Percentiles rank a stretch among this genome's conserved stretches.
Conservation (phyloP, 2,888 invertebrate genomes). For the Allolobophora icterica region DNA sequence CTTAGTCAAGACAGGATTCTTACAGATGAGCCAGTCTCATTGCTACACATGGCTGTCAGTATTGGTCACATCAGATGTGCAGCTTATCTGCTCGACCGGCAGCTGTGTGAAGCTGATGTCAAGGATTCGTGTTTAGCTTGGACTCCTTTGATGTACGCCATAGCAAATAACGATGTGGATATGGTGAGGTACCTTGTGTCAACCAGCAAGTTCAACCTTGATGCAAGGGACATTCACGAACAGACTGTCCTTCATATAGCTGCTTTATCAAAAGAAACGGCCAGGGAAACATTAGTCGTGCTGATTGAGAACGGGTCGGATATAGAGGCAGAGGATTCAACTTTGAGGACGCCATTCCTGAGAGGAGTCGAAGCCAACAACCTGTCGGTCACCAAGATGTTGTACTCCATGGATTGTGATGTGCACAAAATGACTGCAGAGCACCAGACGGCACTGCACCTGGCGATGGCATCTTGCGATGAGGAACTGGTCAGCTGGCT, state of each 20-base stretch:
- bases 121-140: neutral
- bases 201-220: neutral
- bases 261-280: neutral
- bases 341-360: constrained; percentile 42
- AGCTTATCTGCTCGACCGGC: neutral
- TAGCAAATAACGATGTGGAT: constrained; percentile 8
- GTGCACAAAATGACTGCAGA: constrained; percentile 29
- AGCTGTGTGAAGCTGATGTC: neutral
- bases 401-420: constrained; percentile 36
- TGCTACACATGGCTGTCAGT: neutral
- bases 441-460: constrained; percentile 38
- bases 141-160: constrained; percentile 22
- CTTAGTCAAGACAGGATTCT: constrained; percentile 18
- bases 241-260: constrained; percentile 23
- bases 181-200: neutral
- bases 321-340: constrained; percentile 37
- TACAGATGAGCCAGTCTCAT: neutral
- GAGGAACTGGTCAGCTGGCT: constrained; percentile 43
- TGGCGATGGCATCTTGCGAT: constrained; percentile 36
- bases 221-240: neutral
- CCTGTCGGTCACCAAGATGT: constrained; percentile 32
- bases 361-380: constrained; percentile 42
- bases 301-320: constrained; percentile 34
- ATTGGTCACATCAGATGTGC: neutral
- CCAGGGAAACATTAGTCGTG: neutral